Base-by-base conservation (phyloP, 2,888 invertebrate species). In the Hydropsyche betteni region DNA sequence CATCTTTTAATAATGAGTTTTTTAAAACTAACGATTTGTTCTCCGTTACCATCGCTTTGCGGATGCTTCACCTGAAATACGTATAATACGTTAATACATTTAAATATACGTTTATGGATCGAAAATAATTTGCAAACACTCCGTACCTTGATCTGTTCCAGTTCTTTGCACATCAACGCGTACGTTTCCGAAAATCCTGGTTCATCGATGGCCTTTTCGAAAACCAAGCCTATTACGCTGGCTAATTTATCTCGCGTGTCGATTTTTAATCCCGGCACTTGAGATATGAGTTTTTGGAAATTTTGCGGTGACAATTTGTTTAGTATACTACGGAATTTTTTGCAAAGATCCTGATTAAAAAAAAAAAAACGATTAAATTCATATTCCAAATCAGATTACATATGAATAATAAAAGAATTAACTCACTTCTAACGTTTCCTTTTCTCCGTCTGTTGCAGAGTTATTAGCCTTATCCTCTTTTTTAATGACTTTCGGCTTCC, bases 231-330 rank as follows among this genome's bases (percentile, higher is more conserved):
- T 81, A 97, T 96, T n/a, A 96, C 94, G 80, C 93, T 93, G 81
- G 91, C 90, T 74, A 98, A 87, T 80, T 94, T 90, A 73, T 92
- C 91, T 75, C 90, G 90, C 4, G 92, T 94, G 83, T 95, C 92
- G 75, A 98, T 95, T 79, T 92, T 89, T 36, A 97, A 86, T 10
- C 88, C 85, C 79, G 91, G 89, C 36, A 97, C 92, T 87, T 93
- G 94, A 51, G 90, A 89, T 24, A 96, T 88, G 75, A 98, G 86
- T 1, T 92, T 93, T 72, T 92, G 90, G 83, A 97, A 97, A 83
- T 97, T 97, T 84, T 98, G 95, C 0, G 98, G 98, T 0, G 98
- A 98, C 77, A 98, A 86, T 84, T 98, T 97, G 84, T 98, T 98
- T 77, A 98, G 86, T 80, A 98, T 94, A 81, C 95, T 93, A 80